Base-by-base conservation (phyloP, 2,888 invertebrate genomes). In the Tridacna crocea region DNA sequence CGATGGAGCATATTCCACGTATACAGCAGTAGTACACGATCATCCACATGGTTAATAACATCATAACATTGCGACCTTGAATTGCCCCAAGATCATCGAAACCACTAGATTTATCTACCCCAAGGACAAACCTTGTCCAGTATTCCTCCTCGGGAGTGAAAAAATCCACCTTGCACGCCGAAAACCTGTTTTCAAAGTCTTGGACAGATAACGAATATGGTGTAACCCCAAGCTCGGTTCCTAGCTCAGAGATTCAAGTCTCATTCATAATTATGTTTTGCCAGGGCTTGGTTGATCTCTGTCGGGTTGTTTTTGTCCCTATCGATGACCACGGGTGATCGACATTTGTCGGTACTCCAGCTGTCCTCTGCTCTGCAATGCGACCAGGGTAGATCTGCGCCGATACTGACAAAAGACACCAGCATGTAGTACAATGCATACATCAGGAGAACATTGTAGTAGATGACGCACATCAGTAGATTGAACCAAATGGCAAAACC, bases 391-490 rank as follows among this genome's bases (percentile, higher is more conserved):
- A 80, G 58, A 36, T 51, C 17, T 27, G 72, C 65, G 11, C 78
- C 80, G 24, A 83, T 80, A 46, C 66, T 80, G 17, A 77, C 77
- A 51, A 83, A 78, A 19, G 83, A 70, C 1, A 80, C 75, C 19
- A 80, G 70, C 63, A 80, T 60, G 55, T 80, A 83, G 27, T 77
- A 72, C 13, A 83, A 48, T 8, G 78, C 51, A 51, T 83, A 80
- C 75, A 72, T 80, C 19, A 83, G 72, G 1, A 83, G 66, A 1
- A 80, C 66, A 60, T 74, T 80, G 75, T 83, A 83, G 60, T 83
- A 80, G 19, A 83, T 78, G 58, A 68, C 74, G 3, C 78, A 73
- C 75, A 80, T 75, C 27, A 75, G 24, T 36, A 68, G 47, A 22
- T 72, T 80, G 46, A 80, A 72, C n/a, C 74, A 36, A 22, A 80